Evolutionary conservation across 2,888 invertebrate genomes (phyloP), one percentile per base, ranked within the genome.

Genomic region (Alviniconcha strummeri): DNA sequence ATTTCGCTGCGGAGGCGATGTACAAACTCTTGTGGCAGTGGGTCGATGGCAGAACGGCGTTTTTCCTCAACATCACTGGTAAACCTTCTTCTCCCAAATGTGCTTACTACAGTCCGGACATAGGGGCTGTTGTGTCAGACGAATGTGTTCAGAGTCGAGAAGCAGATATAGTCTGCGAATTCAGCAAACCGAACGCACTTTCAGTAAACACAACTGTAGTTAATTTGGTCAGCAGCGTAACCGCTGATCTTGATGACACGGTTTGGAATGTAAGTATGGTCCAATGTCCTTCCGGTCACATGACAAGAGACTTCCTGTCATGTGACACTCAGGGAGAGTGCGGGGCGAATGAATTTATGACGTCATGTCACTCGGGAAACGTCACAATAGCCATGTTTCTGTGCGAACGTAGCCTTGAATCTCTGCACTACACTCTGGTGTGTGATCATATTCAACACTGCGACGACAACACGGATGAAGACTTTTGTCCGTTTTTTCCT

Each of bases 21-120:
- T 78, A 78, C 60, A 78, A 55, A 60, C 4, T 9, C n/a, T 8
- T 78, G 11, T 78, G 77, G 77, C 77, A 78, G 36, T 78, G 77
- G 77, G 6, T 19, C 9, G 77, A 78, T 17, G 60, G 55, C 15
- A 75, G 75, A 17, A 75, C 75, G 9, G 75, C 75, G 13, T 75
- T 75, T 17, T 8, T 55, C 5, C 17, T 75, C 75, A 54, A 75
- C 13, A 11, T 54, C 17, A 15, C 54, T 17, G 75, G 75, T 7
- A 15, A 36, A 15, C 52, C 11, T 4, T 75, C 54, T 55, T 11
- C 36, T 7, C 55, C 36, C 72, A 74, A 4, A 13, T 75, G 55
- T 55, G 54, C 55, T 13, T 60, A 8, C 60, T 60, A 11, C 60
- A 11, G 1, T 13, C 13, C 9, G 13, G 60, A 60, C 60, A 8